phyloP scores from a whole-genome alignment of 2,888 invertebrate genomes.

The Xiphydria camelus region DNA sequence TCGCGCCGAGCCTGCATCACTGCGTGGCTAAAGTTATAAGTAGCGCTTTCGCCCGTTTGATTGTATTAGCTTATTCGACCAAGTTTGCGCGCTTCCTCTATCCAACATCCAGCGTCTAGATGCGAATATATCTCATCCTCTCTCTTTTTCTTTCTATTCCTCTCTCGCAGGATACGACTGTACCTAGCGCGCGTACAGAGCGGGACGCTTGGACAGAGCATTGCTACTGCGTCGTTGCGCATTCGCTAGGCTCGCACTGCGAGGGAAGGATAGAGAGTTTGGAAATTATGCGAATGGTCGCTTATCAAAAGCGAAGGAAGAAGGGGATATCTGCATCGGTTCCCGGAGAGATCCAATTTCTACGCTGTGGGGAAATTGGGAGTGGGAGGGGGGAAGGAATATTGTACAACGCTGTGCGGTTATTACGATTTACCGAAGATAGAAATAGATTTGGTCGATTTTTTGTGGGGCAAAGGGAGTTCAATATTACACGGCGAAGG shows the following conservation, averaged over 20 bases:
- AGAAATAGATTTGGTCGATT: no score
- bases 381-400: no score
- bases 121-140: slow-evolving; percentile 18
- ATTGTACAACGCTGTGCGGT: no score
- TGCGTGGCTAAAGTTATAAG: slow-evolving; percentile 38
- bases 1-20: slow-evolving; percentile 9
- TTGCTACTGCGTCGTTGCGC: slow-evolving; percentile 9
- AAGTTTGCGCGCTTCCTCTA: slow-evolving; percentile 25
- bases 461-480: no score
- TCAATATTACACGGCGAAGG: no score
- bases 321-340: no score
- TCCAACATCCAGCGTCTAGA: slow-evolving; percentile 21
- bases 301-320: not conserved
- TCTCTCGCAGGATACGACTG: not conserved
- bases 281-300: slow-evolving; percentile 1
- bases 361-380: no score
- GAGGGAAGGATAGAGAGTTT: no score
- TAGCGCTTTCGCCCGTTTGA: slow-evolving; percentile 45
- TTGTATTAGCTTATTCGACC: slow-evolving; percentile 41
- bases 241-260: no score
- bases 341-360: no score
- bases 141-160: not conserved
- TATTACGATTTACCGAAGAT: no score
- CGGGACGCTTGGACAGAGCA: slow-evolving; percentile 5
- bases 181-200: slow-evolving; percentile 9